A percentile compares a stretch with the other conserved stretches of the same genome.
These are phyloP conservation scores for Echinometra lucunter DNA, from an alignment of 53 echinoderm and acorn worm genomes.

Conservation along the genomic window DNA sequence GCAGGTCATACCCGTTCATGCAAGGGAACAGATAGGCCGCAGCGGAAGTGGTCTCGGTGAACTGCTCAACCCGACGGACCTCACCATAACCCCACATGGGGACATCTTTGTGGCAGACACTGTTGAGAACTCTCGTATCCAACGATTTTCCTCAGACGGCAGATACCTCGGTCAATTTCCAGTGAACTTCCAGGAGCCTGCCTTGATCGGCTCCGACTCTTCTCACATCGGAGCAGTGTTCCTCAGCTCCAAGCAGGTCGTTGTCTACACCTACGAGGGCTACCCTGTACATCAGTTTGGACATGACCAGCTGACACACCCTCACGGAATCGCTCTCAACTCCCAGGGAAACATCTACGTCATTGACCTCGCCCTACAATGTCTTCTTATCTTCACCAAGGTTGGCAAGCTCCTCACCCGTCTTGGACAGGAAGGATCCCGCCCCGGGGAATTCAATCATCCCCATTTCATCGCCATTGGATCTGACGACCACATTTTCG, in stretches of 20 bases:
- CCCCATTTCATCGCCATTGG: constrained; percentile 89
- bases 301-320: constrained; percentile 79
- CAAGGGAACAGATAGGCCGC: constrained; percentile 89
- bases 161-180: constrained; percentile 75
- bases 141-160: constrained; percentile 84
- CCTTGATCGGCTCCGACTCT: constrained; percentile 78
- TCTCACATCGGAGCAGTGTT: constrained; percentile 77
- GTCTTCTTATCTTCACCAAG: constrained; percentile 76
- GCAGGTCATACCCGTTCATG: constrained; percentile 81
- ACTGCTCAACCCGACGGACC: constrained; percentile 87
- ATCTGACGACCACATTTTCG: constrained; percentile 80
- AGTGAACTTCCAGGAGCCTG: constrained; percentile 85
- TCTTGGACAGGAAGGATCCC: constrained; percentile 82
- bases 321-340: constrained; percentile 88
- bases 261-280: constrained; percentile 81
- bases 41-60: constrained; percentile 78
- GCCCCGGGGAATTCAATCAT: constrained; percentile 88
- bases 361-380: constrained; percentile 84
- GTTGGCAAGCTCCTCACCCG: constrained; percentile 75
- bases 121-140: constrained; percentile 90
- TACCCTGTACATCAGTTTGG: constrained; percentile 71
- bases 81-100: constrained; percentile 77
- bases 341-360: constrained; percentile 79
- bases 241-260: constrained; percentile 79
- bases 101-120: constrained; percentile 93